phyloP scores from a whole-genome alignment of 2,888 invertebrate genomes.

The Lymantria dispar region DNA sequence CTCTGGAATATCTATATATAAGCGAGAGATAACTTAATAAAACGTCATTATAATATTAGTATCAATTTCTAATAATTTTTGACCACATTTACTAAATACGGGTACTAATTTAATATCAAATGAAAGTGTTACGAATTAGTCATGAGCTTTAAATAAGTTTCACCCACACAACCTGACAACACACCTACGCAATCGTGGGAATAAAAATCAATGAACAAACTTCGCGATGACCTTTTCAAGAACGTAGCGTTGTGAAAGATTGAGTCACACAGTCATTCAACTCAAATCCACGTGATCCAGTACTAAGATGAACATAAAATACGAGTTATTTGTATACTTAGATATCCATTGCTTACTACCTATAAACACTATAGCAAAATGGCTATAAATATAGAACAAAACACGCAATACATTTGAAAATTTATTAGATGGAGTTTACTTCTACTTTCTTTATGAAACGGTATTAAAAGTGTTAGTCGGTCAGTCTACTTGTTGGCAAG shows the following conservation, averaged over 20 bases:
- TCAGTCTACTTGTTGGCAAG: conserved; percentile 55
- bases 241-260: conserved; percentile 59
- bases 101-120: conserved; percentile 13
- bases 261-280: conserved; percentile 75
- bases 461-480: conserved; percentile 45
- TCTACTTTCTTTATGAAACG: conserved; percentile 3
- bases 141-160: conserved; percentile 38
- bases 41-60: too few relatives aligned
- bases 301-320: conserved; percentile 13
- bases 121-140: conserved; percentile 35
- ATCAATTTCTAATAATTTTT: background rate
- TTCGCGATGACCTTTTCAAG: conserved; percentile 65
- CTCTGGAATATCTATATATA: too few relatives aligned
- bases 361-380: conserved; percentile 29
- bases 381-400: background rate
- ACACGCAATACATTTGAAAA: conserved; percentile 14
- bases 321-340: conserved; percentile 10
- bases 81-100: conserved; percentile 1
- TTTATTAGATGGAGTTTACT: background rate
- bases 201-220: conserved; percentile 48
- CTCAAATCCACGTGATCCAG: conserved; percentile 28
- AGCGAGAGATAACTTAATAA: too few relatives aligned
- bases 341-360: conserved; percentile 34
- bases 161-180: conserved; percentile 21
- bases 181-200: conserved; percentile 31